These are phyloP conservation scores for Mormyrus iriodes DNA, from an alignment of 2,113 vertebrate genomes.

Conservation along the genomic window DNA sequence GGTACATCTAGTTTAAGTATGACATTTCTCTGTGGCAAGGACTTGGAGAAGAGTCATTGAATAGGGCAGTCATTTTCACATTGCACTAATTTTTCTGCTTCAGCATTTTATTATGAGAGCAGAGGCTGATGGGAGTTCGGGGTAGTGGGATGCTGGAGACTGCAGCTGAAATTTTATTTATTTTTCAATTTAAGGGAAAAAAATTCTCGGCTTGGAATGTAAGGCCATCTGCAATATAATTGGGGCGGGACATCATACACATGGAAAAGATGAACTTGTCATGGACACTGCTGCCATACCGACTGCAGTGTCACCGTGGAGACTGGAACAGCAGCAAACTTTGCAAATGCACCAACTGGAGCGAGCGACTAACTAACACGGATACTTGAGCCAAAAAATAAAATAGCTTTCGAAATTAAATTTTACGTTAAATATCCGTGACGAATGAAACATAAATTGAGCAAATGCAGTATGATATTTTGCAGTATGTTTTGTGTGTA, in stretches of 20 bases:
- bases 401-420: background rate
- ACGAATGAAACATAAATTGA: background rate
- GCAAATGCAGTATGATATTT: background rate
- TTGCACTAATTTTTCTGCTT: conserved; percentile 41
- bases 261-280: conserved; percentile 7
- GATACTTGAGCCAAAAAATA: background rate
- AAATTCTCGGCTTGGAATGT: background rate
- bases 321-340: background rate
- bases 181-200: background rate
- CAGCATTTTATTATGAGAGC: conserved; percentile 44
- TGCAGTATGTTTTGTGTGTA: background rate
- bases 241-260: background rate
- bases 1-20: conserved; percentile 48
- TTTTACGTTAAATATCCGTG: background rate
- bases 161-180: conserved; percentile 28
- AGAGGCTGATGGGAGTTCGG: conserved; percentile 21
- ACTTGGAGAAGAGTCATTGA: conserved; percentile 26
- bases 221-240: background rate
- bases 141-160: conserved; percentile 40
- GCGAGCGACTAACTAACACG: background rate
- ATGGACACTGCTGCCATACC: background rate
- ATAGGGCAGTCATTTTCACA: conserved; percentile 36
- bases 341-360: background rate
- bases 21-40: background rate
- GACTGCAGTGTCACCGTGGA: background rate